These are phyloP conservation scores for Etheostoma perlongum DNA, from an alignment of 2,797 vertebrate species.

Conservation along the genomic window DNA sequence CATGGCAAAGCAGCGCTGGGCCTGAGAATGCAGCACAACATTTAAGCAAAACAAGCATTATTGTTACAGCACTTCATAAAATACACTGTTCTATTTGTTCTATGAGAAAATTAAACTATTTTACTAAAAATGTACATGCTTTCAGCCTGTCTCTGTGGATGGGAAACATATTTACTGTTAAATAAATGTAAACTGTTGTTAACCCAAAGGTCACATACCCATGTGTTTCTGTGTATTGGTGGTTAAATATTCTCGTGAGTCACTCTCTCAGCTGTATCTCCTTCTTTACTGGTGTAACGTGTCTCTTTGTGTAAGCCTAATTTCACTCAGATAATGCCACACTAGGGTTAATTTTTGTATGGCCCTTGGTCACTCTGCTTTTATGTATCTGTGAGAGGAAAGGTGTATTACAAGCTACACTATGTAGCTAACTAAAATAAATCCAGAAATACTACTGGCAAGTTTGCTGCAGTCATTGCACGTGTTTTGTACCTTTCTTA, in stretches of 20 bases:
- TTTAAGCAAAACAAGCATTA: slow-evolving; percentile 55
- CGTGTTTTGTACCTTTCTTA: not conserved
- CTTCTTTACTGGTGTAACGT: not conserved
- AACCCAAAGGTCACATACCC: not conserved
- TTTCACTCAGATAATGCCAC: slow-evolving; percentile 22
- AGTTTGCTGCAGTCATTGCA: not conserved
- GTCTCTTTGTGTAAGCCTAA: slow-evolving; percentile 26
- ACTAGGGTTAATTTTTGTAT: not conserved
- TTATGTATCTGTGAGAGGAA: not conserved
- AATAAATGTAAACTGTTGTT: not conserved
- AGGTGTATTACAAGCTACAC: not conserved
- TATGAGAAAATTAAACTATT: not conserved
- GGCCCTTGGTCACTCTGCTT: not conserved
- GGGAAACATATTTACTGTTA: not conserved
- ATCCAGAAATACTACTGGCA: not conserved
- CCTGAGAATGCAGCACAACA: slow-evolving; percentile 84
- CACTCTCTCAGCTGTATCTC: not conserved
- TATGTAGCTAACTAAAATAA: not conserved
- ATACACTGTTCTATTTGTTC: not conserved
- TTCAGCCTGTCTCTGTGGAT: not conserved
- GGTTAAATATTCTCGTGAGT: not conserved
- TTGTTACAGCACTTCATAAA: not conserved
- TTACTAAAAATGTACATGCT: not conserved
- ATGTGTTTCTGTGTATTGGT: not conserved
- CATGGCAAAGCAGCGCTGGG: slow-evolving; percentile 84